phyloP scores from a whole-genome alignment of 1,140 invertebrate species.

The Drosophila pallidifrons region DNA sequence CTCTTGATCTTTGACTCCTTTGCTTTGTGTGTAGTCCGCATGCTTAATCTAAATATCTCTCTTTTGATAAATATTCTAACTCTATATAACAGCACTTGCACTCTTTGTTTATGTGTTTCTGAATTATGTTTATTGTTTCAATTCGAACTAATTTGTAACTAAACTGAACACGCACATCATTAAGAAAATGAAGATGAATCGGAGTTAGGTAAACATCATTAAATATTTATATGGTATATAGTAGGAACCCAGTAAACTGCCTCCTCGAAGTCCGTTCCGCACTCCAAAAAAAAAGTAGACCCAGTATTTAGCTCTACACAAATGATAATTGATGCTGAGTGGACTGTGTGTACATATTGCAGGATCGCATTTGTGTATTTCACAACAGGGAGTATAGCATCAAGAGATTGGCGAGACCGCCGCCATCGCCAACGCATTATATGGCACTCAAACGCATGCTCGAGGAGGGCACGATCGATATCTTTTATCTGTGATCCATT shows the following conservation, averaged over 20 bases:
- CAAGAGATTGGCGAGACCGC: conserved; percentile 71
- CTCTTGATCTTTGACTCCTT: conserved; percentile 12
- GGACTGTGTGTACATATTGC: conserved; percentile 62
- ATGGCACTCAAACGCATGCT: conserved; percentile 78
- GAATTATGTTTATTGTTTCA: conserved; percentile 12
- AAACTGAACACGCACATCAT: conserved; percentile 32
- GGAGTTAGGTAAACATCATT: background rate
- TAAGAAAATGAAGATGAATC: background rate
- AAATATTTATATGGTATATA: background rate
- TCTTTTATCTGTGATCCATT: conserved; percentile 71
- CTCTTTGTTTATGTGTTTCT: conserved; percentile 10
- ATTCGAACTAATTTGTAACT: conserved; percentile 22
- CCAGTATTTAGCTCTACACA: conserved; percentile 2
- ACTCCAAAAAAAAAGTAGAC: conserved; percentile 16
- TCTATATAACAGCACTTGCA: conserved; percentile 39
- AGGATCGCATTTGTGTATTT: conserved; percentile 80
- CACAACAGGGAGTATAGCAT: conserved; percentile 80
- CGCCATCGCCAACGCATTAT: conserved; percentile 79
- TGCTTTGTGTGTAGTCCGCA: conserved; percentile 47
- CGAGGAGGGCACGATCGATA: conserved; percentile 75
- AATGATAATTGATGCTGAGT: conserved; percentile 3
- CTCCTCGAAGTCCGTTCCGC: conserved; percentile 8
- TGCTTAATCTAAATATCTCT: conserved; percentile 23
- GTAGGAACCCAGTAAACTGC: background rate
- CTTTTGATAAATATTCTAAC: conserved; percentile 1